Conservation (phyloP, 2,113 vertebrate species). For the Halichoeres trimaculatus region DNA sequence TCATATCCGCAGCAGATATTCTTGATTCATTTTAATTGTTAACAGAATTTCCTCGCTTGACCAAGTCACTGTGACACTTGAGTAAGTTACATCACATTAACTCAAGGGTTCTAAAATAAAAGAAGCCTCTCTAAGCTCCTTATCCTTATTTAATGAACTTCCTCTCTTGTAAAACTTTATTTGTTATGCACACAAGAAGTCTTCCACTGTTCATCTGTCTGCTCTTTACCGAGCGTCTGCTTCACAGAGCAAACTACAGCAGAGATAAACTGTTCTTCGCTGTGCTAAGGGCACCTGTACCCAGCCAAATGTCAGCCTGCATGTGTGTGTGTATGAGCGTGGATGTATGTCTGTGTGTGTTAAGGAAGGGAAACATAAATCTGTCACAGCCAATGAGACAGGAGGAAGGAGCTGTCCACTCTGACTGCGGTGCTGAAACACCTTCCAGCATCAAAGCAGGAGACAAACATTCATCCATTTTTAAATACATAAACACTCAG, state of each 20-base stretch:
- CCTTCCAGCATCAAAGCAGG: not conserved
- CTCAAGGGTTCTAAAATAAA: not conserved
- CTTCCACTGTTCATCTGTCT: not conserved
- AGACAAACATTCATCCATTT: not conserved
- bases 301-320: not conserved
- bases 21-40: no score
- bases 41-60: no score
- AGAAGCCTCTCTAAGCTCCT: not conserved
- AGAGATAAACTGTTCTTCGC: not conserved
- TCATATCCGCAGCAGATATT: no score
- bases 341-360: not conserved
- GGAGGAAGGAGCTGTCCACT: conserved; percentile 73
- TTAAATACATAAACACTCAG: not conserved
- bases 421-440: conserved; percentile 70
- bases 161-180: not conserved
- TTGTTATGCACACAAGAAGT: conserved; percentile 5
- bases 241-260: conserved; percentile 1
- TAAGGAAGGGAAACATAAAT: conserved; percentile 7
- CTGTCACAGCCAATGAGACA: not conserved
- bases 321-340: no score
- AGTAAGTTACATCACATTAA: no score
- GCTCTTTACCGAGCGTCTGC: not conserved
- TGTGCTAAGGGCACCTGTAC: conserved; percentile 7
- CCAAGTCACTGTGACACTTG: not conserved
- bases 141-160: not conserved